Evolutionary conservation across 2,797 vertebrate genomes (phyloP), one percentile per base, ranked within the genome.

Genomic region (Tokudaia muenninki): DNA sequence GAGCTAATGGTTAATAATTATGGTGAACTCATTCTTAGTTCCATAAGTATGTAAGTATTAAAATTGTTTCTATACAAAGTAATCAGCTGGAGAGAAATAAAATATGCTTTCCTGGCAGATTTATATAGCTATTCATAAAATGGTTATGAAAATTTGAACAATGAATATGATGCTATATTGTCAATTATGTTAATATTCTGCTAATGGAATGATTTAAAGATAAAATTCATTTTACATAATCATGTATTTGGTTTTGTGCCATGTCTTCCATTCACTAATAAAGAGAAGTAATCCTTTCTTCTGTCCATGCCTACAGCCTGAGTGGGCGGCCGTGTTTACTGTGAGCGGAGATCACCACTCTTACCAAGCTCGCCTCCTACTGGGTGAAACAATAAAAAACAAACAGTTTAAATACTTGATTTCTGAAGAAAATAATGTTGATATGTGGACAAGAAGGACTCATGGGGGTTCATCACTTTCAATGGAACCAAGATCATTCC

Each of bases 101-200:
- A 90, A 83, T 52, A 82, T 63, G 24, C 90, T 94, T 34, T 87
- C 41, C 75, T 97, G 88, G 59, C 47, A 84, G 26, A 82, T 89
- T 96, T 90, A 87, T 80, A 81, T 21, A 93, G 89, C 37, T 52
- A 70, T 88, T 82, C 90, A 87, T 75, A 90, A 92, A 95, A n/a
- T 94, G 37, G 75, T 47, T 90, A 92, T 91, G 22, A 79, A 94
- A 92, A 94, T 70, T 41, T 11, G 44, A 77, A 16, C 16, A 74
- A 95, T 34, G 52, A 75, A 91, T 94, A 92, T 77, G 14, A 86
- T n/a, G 63, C 17, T 57, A 19, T 34, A 29, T n/a, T 65, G 92
- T 87, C 78, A 96, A 83, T 94, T 95, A 91, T 90, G 87, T 70
- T 93, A 96, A 93, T 94, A 95, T 78, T 78, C 14, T 55, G 63